Base-by-base conservation (phyloP, 2,888 invertebrate species). In the Agriopis aurantiaria region DNA sequence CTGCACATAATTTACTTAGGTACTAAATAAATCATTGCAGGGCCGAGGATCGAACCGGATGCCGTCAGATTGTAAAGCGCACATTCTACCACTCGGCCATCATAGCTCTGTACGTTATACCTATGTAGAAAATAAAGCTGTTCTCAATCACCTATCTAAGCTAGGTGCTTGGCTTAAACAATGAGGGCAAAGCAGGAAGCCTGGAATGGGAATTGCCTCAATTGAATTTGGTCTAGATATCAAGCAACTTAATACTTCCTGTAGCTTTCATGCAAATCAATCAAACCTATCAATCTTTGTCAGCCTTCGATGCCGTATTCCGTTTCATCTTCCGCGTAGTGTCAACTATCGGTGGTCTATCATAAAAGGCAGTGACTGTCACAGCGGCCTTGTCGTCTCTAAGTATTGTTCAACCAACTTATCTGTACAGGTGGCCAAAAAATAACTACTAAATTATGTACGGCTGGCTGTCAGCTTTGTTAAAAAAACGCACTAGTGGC, bases 271-370 rank as follows among this genome's bases (percentile, higher is more conserved):
- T 69, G 53, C n/a, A 60, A 55, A 60, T 51, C 60, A 41, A 60
- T 55, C 23, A 58, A 58, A 41, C 12, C 41, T n/a, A 66, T 61
- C 65, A 59, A 61, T 69, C 69, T 17, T 0, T 11, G 23, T 63
- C 58, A 55, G 52, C 70, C 70, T 70, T 70, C 65, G 52, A 14
- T 14, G 9, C 51, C 51, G 45, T 64, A 45, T 69, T 65, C 53
- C 48, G 55, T 70, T 63, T 53, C 70, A 70, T 70, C 66, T 70
- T 70, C 70, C 70, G 70, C 58, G 66, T 69, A 69, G 65, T 70
- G 65, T 61, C 69, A 58, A 65, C 70, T 65, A 65, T 69, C 63
- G 53, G 14, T 41, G 53, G 55, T 69, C 58, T 63, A 14, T 66
- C 70, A 55, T 70, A 70, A 53, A 70, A 70, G 70, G 70, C 53